Conservation (phyloP, 2,888 invertebrate genomes). For the Xestia xanthographa region DNA sequence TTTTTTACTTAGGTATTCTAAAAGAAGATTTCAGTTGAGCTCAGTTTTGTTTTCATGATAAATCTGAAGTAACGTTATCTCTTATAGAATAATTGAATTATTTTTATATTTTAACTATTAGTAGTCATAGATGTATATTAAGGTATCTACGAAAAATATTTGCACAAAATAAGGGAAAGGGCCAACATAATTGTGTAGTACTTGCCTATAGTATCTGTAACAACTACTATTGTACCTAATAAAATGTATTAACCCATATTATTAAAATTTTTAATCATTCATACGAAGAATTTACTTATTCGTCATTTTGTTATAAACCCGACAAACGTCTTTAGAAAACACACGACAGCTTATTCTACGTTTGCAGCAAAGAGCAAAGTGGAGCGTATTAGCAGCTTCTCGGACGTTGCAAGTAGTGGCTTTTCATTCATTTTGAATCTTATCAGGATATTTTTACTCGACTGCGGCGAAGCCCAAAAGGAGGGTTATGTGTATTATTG, state of each 20-base stretch:
- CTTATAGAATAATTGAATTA: neutral
- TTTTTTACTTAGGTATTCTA: neutral
- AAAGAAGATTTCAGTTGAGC: neutral
- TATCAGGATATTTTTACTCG: neutral
- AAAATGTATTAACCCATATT: neutral
- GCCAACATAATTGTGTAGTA: neutral
- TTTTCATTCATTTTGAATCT: neutral
- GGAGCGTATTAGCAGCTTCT: neutral
- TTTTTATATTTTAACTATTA: neutral
- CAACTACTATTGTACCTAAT: neutral
- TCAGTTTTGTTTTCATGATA: neutral
- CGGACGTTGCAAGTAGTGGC: neutral
- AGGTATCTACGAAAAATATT: neutral
- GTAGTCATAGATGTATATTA: too few species aligned
- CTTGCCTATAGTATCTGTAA: neutral
- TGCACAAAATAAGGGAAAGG: neutral
- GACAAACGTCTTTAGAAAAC: conserved; percentile 56
- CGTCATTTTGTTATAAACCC: conserved; percentile 59
- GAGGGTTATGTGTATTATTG: neutral
- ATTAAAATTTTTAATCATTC: conserved; percentile 42
- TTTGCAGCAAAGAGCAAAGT: neutral
- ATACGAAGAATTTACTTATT: conserved; percentile 52
- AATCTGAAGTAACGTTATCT: neutral
- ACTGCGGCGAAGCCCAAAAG: too few species aligned
- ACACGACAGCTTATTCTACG: conserved; percentile 37